These are phyloP conservation scores for Hydrocynus forskahlii DNA, from an alignment of 2,797 vertebrate species.

Conservation along the genomic window DNA sequence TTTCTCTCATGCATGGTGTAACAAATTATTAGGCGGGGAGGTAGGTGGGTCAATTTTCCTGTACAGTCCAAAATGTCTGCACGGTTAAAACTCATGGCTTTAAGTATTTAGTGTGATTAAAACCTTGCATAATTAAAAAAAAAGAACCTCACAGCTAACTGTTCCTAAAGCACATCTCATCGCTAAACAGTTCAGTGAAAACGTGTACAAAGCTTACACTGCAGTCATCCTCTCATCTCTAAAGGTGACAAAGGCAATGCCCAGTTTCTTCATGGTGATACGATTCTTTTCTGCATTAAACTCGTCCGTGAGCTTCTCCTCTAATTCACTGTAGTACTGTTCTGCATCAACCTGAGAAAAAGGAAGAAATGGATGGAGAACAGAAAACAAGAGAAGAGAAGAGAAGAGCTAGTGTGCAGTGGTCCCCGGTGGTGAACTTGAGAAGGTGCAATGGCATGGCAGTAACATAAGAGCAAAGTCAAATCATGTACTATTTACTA, in stretches of 20 bases:
- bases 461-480: not conserved
- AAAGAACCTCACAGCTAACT: not conserved
- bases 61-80: too few relatives aligned
- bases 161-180: not conserved
- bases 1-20: too few relatives aligned
- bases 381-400: constrained; percentile 35
- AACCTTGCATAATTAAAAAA: not conserved
- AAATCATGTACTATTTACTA: not conserved
- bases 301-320: constrained; percentile 95
- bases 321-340: constrained; percentile 95
- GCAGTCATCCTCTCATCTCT: constrained; percentile 91
- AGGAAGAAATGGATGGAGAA: constrained; percentile 21
- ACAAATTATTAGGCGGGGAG: too few relatives aligned
- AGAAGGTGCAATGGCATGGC: constrained; percentile 33
- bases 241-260: constrained; percentile 94
- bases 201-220: constrained; percentile 81
- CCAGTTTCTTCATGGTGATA: constrained; percentile 87
- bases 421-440: constrained; percentile 74
- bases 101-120: too few relatives aligned
- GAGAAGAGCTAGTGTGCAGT: constrained; percentile 65
- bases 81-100: too few relatives aligned
- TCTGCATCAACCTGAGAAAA: constrained; percentile 91
- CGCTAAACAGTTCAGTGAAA: not conserved
- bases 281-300: constrained; percentile 94
- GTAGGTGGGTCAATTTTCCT: too few relatives aligned